phyloP scores from a whole-genome alignment of 2,797 vertebrate genomes.

The Etheostoma perlongum region DNA sequence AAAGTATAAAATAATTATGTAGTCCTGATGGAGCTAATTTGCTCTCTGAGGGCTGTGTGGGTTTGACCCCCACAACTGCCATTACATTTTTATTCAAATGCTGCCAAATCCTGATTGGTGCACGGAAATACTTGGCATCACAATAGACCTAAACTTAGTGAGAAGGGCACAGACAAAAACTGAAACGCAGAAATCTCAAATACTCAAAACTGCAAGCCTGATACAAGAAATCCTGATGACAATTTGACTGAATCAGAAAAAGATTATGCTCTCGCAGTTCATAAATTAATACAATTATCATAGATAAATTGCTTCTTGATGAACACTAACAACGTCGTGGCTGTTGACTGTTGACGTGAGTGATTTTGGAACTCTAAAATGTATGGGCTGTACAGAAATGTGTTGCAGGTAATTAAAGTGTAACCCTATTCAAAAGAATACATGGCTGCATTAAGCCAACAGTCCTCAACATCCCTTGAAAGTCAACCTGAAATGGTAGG shows the following conservation, averaged over 20 bases:
- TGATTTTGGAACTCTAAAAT: neutral
- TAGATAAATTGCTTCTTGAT: neutral
- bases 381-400: neutral
- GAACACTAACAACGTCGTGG: neutral
- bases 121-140: neutral
- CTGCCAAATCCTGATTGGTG: neutral
- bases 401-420: neutral
- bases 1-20: no score
- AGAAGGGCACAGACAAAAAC: neutral
- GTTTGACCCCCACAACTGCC: no score
- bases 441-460: constrained; percentile 1
- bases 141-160: no score
- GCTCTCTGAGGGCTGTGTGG: no score
- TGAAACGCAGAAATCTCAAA: neutral
- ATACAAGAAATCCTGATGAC: no score
- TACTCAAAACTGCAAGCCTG: neutral
- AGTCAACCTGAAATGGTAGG: constrained; percentile 51
- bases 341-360: neutral
- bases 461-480: constrained; percentile 37
- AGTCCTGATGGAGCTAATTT: no score
- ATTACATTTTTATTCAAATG: no score
- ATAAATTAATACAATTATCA: neutral
- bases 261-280: no score
- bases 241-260: no score
- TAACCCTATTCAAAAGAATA: neutral